A percentile compares a stretch with the other conserved stretches of the same genome.
These are phyloP conservation scores for Metridium senile DNA, from an alignment of 92 coral and sea anemone species.

Conservation along the genomic window DNA sequence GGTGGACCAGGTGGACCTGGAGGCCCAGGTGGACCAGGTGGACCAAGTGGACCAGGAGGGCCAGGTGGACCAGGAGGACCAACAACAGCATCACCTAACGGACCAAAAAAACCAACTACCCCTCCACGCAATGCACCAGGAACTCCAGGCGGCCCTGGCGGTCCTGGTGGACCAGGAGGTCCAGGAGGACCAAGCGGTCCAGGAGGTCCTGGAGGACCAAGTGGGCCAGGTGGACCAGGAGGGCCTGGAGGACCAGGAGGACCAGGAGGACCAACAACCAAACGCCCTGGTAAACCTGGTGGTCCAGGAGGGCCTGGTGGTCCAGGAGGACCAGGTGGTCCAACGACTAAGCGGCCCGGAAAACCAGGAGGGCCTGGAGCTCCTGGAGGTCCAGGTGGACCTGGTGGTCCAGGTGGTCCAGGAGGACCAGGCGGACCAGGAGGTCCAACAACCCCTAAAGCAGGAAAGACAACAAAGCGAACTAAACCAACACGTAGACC, in stretches of 20 bases:
- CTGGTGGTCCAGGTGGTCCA: slow-evolving; percentile 85
- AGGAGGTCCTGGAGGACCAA: slow-evolving; percentile 71
- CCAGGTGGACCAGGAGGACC: slow-evolving; percentile 90
- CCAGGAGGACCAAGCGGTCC: slow-evolving; percentile 74
- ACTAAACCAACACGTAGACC: slow-evolving; percentile 66
- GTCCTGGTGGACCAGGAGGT: slow-evolving; percentile 76
- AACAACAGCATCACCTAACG: slow-evolving; percentile 70
- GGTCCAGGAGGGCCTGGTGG: slow-evolving; percentile 61
- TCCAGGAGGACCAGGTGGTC: slow-evolving; percentile 70
- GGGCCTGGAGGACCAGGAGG: slow-evolving; percentile 73
- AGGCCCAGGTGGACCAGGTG: slow-evolving; percentile 77
- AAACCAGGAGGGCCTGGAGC: slow-evolving; percentile 51
- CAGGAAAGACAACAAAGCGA: slow-evolving; percentile 56
- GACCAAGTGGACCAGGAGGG: slow-evolving; percentile 82
- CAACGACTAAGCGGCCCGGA: slow-evolving; percentile 65
- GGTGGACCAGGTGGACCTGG: slow-evolving; percentile 76
- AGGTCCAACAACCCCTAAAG: slow-evolving; percentile 79
- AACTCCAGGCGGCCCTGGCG: slow-evolving; percentile 72
- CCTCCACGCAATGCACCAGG: slow-evolving; percentile 64
- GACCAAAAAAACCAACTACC: slow-evolving; percentile 75
- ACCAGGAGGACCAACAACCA: slow-evolving; percentile 79
- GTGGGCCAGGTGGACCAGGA: slow-evolving; percentile 81
- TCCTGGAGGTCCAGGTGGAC: slow-evolving; percentile 72
- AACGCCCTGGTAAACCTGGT: slow-evolving; percentile 68
- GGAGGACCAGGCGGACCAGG: slow-evolving; percentile 87